A percentile compares a stretch with the other conserved stretches of the same genome.
phyloP scores from a whole-genome alignment of 2,797 vertebrate genomes.

The Dryobates pubescens region DNA sequence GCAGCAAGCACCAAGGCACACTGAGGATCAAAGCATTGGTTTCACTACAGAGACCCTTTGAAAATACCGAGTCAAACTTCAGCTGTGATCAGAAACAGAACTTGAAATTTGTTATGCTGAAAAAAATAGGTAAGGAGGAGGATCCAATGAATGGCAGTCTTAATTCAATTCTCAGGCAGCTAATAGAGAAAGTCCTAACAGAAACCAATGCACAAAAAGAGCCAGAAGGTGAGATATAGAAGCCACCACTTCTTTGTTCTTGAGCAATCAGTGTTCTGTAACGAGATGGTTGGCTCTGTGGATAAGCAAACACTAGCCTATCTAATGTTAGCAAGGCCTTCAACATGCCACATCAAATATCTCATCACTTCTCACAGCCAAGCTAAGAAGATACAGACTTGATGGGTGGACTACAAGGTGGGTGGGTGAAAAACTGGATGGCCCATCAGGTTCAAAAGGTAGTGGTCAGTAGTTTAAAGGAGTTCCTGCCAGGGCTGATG shows the following conservation, averaged over 20 bases:
- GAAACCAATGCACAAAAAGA: background rate
- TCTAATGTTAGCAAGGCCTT: background rate
- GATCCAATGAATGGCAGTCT: background rate
- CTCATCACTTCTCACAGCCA: background rate
- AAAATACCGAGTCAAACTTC: background rate
- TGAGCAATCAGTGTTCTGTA: background rate
- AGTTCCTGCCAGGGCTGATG: fast-evolving
- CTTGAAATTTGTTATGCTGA: background rate
- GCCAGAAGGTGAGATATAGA: background rate
- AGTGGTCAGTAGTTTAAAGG: background rate
- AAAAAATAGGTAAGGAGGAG: background rate
- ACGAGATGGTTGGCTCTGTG: background rate
- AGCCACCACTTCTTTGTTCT: background rate
- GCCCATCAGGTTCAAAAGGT: background rate
- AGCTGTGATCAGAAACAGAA: background rate
- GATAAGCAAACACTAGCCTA: background rate
- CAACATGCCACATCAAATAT: background rate
- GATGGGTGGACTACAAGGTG: too few relatives aligned
- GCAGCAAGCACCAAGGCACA: background rate
- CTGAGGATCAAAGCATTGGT: background rate
- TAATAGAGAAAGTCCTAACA: background rate
- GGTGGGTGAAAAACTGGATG: background rate
- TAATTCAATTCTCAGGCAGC: background rate
- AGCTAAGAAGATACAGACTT: background rate
- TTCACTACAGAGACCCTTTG: background rate